Percentiles rank a stretch among this genome's conserved stretches.
phyloP scores from a whole-genome alignment of 53 echinoderm and acorn worm genomes.

The Stichopus horrens region DNA sequence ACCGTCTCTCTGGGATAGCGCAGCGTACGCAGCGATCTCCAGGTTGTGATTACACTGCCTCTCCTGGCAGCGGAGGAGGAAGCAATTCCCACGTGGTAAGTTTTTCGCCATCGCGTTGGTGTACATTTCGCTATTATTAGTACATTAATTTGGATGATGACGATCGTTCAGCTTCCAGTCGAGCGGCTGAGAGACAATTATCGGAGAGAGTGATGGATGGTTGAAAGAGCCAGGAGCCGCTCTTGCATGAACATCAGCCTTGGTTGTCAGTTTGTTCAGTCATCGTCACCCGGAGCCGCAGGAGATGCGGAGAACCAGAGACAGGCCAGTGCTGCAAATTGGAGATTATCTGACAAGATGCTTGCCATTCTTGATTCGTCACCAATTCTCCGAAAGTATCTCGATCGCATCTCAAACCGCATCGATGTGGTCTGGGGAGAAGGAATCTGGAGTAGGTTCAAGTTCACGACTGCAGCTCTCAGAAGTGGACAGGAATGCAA shows the following conservation, averaged over 20 bases:
- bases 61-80: not conserved
- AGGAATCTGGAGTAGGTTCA: not conserved
- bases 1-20: too few relatives aligned
- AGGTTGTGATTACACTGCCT: too few relatives aligned
- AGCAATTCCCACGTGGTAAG: not conserved
- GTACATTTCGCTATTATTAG: constrained; percentile 40
- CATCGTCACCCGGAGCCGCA: not conserved
- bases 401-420: not conserved
- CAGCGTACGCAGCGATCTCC: too few relatives aligned
- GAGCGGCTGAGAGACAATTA: constrained; percentile 31
- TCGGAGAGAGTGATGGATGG: constrained; percentile 39
- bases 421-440: not conserved
- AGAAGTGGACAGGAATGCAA: too few relatives aligned
- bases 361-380: constrained; percentile 26
- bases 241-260: constrained; percentile 34
- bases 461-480: not conserved
- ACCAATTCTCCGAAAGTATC: not conserved
- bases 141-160: constrained; percentile 42
- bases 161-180: constrained; percentile 22
- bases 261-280: constrained; percentile 36
- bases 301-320: not conserved
- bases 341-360: constrained; percentile 27
- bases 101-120: not conserved
- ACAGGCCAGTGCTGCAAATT: not conserved
- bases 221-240: constrained; percentile 9